Evolutionary conservation across 1,140 invertebrate species (phyloP).

Genomic region (Anastrepha obliqua): DNA sequence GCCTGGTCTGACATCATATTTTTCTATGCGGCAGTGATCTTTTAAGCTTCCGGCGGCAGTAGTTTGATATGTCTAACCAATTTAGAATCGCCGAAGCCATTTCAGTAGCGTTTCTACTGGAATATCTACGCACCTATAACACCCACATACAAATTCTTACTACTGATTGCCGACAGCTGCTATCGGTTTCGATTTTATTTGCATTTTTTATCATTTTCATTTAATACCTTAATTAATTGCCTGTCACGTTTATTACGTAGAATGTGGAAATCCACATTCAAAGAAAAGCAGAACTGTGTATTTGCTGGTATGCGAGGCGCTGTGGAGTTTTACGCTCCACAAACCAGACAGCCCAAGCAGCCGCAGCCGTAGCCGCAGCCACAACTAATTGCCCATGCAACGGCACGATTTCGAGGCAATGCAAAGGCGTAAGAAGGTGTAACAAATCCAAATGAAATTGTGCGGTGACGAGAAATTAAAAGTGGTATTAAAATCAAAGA

Average conservation of each 20-base stretch:
- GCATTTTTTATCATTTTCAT: conserved; percentile 32
- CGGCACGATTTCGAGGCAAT: background rate
- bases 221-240: conserved; percentile 56
- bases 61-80: too few relatives aligned
- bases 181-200: background rate
- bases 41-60: too few relatives aligned
- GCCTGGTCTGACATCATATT: too few relatives aligned
- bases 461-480: conserved; percentile 51
- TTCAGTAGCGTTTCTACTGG: too few relatives aligned
- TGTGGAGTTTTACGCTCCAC: conserved; percentile 1
- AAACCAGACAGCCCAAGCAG: background rate
- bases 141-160: too few relatives aligned
- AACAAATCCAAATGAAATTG: conserved; percentile 45
- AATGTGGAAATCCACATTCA: conserved; percentile 27
- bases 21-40: too few relatives aligned
- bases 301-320: background rate
- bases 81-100: too few relatives aligned
- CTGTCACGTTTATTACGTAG: conserved; percentile 51
- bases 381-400: conserved; percentile 46
- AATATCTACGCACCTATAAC: too few relatives aligned
- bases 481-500: conserved; percentile 19
- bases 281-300: conserved; percentile 1
- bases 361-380: background rate
- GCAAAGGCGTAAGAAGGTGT: background rate
- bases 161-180: background rate